A percentile compares a stretch with the other conserved stretches of the same genome.
These are phyloP conservation scores for Ips nitidus DNA, from an alignment of 1,140 invertebrate species.

Conservation along the genomic window DNA sequence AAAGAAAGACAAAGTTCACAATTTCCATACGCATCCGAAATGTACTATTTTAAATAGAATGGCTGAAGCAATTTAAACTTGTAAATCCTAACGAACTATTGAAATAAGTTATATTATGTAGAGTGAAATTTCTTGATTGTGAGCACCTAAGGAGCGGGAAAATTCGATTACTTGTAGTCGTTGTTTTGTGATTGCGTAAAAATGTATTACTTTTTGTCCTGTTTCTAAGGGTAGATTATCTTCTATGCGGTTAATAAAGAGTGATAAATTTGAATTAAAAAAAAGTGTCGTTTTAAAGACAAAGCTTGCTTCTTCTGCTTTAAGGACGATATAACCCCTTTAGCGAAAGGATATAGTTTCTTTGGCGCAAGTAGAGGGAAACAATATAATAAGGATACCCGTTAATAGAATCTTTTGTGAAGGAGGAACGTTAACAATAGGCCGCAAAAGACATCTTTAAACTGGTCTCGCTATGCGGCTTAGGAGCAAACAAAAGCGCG, in stretches of 20 bases:
- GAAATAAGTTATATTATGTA: conserved; percentile 7
- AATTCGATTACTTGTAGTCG: conserved; percentile 2
- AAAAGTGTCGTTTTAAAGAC: no score
- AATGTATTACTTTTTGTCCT: conserved; percentile 5
- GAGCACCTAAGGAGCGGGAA: conserved; percentile 3
- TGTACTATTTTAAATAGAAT: neutral
- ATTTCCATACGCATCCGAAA: no score
- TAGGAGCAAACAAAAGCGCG: conserved; percentile 17
- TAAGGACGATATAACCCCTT: neutral
- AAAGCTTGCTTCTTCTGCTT: no score
- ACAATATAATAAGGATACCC: conserved; percentile 25
- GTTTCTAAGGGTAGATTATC: no score
- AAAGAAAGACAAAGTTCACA: no score
- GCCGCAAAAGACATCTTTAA: conserved; percentile 32
- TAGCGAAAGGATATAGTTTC: conserved; percentile 6
- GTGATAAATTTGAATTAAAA: no score
- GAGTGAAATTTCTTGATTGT: neutral
- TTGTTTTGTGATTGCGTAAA: neutral
- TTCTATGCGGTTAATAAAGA: no score
- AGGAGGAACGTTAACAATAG: conserved; percentile 20
- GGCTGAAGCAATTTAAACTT: neutral
- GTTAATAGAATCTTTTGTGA: conserved; percentile 27
- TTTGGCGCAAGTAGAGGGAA: neutral
- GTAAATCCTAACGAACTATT: conserved; percentile 4
- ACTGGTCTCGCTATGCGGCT: conserved; percentile 17